These are phyloP conservation scores for Gonatopus flavifemur DNA, from an alignment of 1,140 invertebrate genomes.

Conservation along the genomic window DNA sequence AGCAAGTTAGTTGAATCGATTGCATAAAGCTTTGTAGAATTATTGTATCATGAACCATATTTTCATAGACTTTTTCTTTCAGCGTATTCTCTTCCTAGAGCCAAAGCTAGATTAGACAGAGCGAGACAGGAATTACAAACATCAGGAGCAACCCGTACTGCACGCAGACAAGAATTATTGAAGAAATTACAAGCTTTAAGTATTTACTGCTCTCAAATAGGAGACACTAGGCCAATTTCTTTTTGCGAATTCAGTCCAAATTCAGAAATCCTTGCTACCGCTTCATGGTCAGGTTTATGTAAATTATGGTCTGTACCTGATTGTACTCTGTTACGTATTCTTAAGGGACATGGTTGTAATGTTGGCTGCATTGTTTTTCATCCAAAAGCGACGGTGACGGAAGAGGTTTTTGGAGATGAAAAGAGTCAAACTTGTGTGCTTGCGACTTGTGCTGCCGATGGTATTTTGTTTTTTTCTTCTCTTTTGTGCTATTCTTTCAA, in stretches of 20 bases:
- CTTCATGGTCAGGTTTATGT: conserved; percentile 92
- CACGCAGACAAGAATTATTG: conserved; percentile 77
- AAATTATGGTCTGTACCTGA: conserved; percentile 93
- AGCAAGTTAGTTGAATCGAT: conserved; percentile 60
- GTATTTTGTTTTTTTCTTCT: no score
- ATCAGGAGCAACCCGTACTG: conserved; percentile 71
- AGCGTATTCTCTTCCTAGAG: conserved; percentile 77
- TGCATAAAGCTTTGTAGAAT: not conserved
- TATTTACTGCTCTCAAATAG: conserved; percentile 89
- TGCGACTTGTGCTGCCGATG: conserved; percentile 92
- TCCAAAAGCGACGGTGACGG: conserved; percentile 73
- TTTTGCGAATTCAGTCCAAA: conserved; percentile 89
- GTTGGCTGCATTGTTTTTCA: conserved; percentile 91
- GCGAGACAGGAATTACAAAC: conserved; percentile 66
- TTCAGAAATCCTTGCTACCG: conserved; percentile 83
- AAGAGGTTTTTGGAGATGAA: conserved; percentile 57
- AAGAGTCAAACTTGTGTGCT: conserved; percentile 63
- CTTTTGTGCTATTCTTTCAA: no score
- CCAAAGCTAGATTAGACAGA: conserved; percentile 71
- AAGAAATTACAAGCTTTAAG: conserved; percentile 76
- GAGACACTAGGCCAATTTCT: conserved; percentile 89
- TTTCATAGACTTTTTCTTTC: no score
- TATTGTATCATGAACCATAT: conserved; percentile 1
- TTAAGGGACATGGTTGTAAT: conserved; percentile 87
- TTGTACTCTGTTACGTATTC: conserved; percentile 73